Base-by-base conservation (phyloP, 1,140 invertebrate genomes). In the Cyphomyrmex costatus region DNA sequence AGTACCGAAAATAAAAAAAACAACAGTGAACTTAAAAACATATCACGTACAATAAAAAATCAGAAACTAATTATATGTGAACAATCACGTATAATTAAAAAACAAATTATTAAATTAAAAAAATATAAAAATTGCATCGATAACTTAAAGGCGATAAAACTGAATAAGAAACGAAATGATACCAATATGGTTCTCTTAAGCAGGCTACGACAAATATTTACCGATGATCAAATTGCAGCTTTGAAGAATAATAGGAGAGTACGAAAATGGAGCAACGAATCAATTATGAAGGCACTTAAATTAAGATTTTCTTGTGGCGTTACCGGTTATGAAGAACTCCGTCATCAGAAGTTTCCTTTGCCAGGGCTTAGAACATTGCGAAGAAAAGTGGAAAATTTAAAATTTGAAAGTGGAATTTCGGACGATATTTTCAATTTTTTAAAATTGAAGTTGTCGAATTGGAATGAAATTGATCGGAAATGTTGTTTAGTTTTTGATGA, bases 361-460 rank as follows among this genome's bases (percentile, higher is more conserved):
- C 68, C 46, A 71, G 68, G 46, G 46, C 46, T 71, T 51, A 14
- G 16, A 51, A 71, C 68, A 3, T 71, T 71, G 8, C 16, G 16
- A 53, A 71, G 46, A 36, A 71, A 53, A 71, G 1, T 71, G n/a
- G 68, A 71, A 71, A 51, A 53, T 53, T 53, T 71, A 27, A 51
- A 71, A 71, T 71, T 51, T 51, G 68, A 71, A 10, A 71, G 46
- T 16, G 46, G 68, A 53, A 71, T 71, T 51, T 71, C 68, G 19
- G 68, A 51, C 24, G 21, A 68, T 49, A 30, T 71, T 51, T 71
- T 71, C 46, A 71, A 71, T 19, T 71, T 71, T 71, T 71, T 53
- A 2, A 71, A 71, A 71, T 27, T 27, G 8, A 71, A 71, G 14
- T 16, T 71, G 1, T 71, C 46, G 24, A 70, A 71, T 71, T 71